Evolutionary conservation across 2,888 invertebrate genomes (phyloP).

Genomic region (Pseudolycoriella hygida): DNA sequence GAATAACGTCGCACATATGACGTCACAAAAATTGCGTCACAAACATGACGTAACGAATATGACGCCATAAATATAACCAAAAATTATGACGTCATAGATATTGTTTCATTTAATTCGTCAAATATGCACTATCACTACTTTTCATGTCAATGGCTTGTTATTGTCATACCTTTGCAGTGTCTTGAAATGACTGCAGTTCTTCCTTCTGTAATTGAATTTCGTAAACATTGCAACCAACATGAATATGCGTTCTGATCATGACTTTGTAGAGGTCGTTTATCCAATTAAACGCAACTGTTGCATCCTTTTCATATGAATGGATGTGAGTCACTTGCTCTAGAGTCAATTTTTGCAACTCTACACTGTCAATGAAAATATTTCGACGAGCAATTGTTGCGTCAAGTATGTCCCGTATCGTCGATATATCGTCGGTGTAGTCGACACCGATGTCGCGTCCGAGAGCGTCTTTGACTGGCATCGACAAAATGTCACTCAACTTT

Average conservation of each 20-base stretch:
- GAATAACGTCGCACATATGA: no score
- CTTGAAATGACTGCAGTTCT: slow-evolving; percentile 56
- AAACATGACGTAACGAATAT: no score
- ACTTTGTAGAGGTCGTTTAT: slow-evolving; percentile 55
- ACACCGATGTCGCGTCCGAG: slow-evolving; percentile 49
- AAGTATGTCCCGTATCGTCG: slow-evolving; percentile 50
- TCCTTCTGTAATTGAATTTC: slow-evolving; percentile 60
- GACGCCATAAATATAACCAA: no score
- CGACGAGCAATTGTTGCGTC: slow-evolving; percentile 50
- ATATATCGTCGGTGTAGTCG: slow-evolving; percentile 52
- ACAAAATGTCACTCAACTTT: slow-evolving; percentile 56
- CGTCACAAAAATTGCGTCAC: no score
- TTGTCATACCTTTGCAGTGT: slow-evolving; percentile 51
- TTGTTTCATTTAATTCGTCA: no score
- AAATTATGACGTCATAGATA: no score
- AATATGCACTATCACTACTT: no score
- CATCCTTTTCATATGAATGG: slow-evolving; percentile 57
- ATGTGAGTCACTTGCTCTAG: slow-evolving; percentile 62
- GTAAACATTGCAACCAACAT: slow-evolving; percentile 52
- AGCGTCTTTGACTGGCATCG: slow-evolving; percentile 62
- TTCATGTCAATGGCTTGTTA: neutral
- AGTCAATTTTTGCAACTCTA: slow-evolving; percentile 57
- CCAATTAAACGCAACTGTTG: slow-evolving; percentile 58
- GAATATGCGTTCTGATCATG: slow-evolving; percentile 46
- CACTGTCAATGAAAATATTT: slow-evolving; percentile 53